Evolutionary conservation across 92 coral and sea anemone genomes (phyloP), one percentile per base, ranked within the genome.

Genomic region (Actinostola sp.): DNA sequence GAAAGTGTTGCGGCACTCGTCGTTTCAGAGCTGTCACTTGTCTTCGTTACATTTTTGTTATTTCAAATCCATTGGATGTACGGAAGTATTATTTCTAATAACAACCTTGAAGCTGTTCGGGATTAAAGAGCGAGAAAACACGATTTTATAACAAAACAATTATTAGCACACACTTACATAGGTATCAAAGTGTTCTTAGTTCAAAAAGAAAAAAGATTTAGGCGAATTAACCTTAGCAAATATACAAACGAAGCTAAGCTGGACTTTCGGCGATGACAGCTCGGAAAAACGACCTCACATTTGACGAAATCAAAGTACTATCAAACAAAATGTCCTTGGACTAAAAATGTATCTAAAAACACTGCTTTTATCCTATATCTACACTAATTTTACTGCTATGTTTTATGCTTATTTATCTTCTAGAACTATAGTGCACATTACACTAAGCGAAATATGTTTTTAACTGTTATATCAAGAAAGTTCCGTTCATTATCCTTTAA

Each of bases 41-140:
- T 20, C 20, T 20, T 53, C 20, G 60, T 53, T 53, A 53, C 60
- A 53, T 53, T 53, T 48, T n/a, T 48, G 54, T 48, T 48, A 48
- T 48, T 48, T 8, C 25, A 31, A 53, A 53, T 53, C 29, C 13
- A 2, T 20, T 53, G 9, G 30, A 53, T 53, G 60, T 53, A 53
- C 60, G 17, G 33, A 23, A 32, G 74, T 51, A 68, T 68, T 61
- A 61, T 39, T 51, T 76, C 81, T 86, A 90, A 90, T 90, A 87
- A 90, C 97, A 63, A 34, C 74, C 66, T 72, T 84, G 77, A 90
- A 87, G 82, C 86, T 82, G 32, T 24, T 27, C 61, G 83, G 93
- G 97, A 90, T 90, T 90, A 90, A 76, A 72, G 62, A 27, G 82
- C 90, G 87, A 87, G 92, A 80, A 84, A 67, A 90, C 92, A 90